A percentile compares a stretch with the other conserved stretches of the same genome.
Conservation (phyloP, 2,797 vertebrate species). For the Orestias chungarensis region DNA sequence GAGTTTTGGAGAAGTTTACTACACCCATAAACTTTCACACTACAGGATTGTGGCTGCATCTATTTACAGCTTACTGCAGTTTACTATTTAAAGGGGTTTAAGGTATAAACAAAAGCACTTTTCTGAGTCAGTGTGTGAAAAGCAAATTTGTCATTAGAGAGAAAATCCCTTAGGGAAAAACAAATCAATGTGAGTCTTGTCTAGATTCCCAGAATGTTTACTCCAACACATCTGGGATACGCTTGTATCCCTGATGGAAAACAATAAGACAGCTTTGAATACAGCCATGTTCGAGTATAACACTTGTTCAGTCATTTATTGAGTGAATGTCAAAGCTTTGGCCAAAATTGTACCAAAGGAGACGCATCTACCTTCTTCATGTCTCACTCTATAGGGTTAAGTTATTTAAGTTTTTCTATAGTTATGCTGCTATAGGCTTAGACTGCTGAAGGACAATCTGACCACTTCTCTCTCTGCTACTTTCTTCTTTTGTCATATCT, state of each 20-base stretch:
- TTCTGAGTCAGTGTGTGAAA: neutral
- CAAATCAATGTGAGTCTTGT: conserved; percentile 63
- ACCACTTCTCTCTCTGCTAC: no score
- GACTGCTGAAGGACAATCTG: no score
- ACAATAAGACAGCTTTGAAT: neutral
- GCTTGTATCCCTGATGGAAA: conserved; percentile 13
- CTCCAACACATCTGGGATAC: conserved; percentile 61
- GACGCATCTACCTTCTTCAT: no score
- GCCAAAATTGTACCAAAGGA: neutral
- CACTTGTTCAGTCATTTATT: neutral
- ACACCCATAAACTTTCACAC: neutral
- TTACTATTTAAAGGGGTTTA: neutral
- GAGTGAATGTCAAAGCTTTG: neutral
- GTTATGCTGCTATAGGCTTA: no score
- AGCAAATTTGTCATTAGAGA: neutral
- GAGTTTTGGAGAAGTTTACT: neutral
- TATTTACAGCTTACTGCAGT: neutral
- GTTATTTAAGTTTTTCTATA: no score
- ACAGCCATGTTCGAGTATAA: neutral
- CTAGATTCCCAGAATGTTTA: conserved; percentile 69
- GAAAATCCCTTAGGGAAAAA: conserved; percentile 24
- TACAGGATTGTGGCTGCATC: neutral
- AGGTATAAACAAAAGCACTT: neutral
- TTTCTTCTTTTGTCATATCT: no score
- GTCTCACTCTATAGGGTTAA: no score